phyloP scores from a whole-genome alignment of 2,797 vertebrate species.

The Scarus forsteni region DNA sequence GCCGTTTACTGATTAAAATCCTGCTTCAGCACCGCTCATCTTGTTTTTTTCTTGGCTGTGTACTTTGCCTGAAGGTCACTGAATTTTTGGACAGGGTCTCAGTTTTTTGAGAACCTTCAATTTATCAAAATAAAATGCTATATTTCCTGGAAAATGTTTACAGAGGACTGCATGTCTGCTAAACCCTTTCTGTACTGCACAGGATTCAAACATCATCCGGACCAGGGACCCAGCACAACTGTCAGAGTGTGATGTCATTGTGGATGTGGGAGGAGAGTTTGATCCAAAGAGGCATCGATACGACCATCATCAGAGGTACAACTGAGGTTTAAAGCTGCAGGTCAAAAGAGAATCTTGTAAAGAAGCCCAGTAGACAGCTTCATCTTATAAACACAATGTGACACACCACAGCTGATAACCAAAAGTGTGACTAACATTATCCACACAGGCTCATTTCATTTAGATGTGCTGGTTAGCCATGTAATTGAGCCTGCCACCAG shows the following conservation, averaged over 20 bases:
- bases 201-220: slow-evolving; percentile 91
- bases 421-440: slow-evolving; percentile 1
- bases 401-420: not conserved
- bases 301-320: slow-evolving; percentile 96
- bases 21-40: no score
- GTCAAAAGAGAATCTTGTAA: not conserved
- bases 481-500: slow-evolving; percentile 7
- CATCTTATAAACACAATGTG: not conserved
- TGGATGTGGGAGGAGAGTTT: slow-evolving; percentile 95
- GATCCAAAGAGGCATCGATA: slow-evolving; percentile 90
- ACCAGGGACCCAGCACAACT: slow-evolving; percentile 88
- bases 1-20: no score
- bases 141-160: not conserved
- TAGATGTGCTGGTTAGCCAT: not conserved
- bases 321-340: not conserved
- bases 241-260: slow-evolving; percentile 90
- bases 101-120: no score
- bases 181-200: slow-evolving; percentile 7
- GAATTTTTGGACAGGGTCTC: no score
- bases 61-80: no score
- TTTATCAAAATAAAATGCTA: not conserved
- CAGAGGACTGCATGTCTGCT: not conserved
- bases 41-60: no score
- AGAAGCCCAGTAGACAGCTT: not conserved
- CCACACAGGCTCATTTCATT: not conserved